Percentiles rank a stretch among this genome's conserved stretches.
phyloP scores from a whole-genome alignment of 1,140 invertebrate species.

The Sinella curviseta region DNA sequence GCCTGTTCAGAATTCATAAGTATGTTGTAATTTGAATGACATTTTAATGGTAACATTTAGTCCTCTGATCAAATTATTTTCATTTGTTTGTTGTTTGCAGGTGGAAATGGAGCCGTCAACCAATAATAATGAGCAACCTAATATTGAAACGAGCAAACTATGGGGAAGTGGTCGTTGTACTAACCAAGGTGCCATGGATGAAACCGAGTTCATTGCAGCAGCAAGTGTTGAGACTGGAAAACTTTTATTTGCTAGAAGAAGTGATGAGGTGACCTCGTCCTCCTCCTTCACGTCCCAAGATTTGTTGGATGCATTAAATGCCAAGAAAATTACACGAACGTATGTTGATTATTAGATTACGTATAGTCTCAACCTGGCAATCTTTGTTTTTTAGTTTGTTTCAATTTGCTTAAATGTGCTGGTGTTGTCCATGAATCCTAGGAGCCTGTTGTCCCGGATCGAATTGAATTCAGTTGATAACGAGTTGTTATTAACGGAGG shows the following conservation, averaged over 20 bases:
- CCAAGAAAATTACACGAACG: not conserved
- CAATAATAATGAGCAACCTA: not conserved
- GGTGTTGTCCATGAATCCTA: not conserved
- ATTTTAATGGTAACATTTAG: too few relatives aligned
- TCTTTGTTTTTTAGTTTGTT: not conserved
- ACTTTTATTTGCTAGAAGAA: not conserved
- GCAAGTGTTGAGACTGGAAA: not conserved
- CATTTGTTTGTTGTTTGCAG: too few relatives aligned
- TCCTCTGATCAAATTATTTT: too few relatives aligned
- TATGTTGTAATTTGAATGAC: too few relatives aligned
- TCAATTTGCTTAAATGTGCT: not conserved
- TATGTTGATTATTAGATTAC: not conserved
- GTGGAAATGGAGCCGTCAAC: not conserved
- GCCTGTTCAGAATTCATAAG: too few relatives aligned
- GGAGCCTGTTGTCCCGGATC: not conserved
- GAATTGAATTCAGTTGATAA: not conserved
- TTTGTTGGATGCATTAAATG: not conserved
- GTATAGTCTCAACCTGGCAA: not conserved
- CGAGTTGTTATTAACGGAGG: not conserved
- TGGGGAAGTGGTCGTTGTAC: not conserved
- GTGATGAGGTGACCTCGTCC: not conserved
- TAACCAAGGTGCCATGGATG: not conserved
- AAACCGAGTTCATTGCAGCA: not conserved
- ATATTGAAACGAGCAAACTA: not conserved
- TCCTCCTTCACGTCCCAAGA: not conserved